Conservation (phyloP, 2,888 invertebrate genomes). For the Dioctria linearis region DNA sequence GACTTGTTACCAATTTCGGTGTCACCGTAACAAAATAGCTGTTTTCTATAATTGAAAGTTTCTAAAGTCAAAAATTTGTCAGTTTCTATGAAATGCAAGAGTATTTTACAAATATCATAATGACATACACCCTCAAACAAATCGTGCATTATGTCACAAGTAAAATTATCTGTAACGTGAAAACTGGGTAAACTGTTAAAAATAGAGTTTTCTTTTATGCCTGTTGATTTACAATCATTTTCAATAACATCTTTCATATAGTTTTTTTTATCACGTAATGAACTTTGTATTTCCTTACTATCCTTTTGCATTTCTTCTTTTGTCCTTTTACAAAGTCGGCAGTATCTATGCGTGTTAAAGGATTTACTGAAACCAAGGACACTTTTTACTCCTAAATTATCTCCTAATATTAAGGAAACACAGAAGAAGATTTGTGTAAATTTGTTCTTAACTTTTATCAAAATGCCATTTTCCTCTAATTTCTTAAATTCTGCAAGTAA, state of each 20-base stretch:
- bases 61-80: slow-evolving; percentile 38
- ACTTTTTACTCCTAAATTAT: slow-evolving; percentile 46
- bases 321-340: slow-evolving; percentile 37
- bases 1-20: slow-evolving; percentile 18
- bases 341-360: slow-evolving; percentile 11
- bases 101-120: slow-evolving; percentile 60
- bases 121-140: slow-evolving; percentile 60
- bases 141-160: slow-evolving; percentile 62
- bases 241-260: neutral
- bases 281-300: slow-evolving; percentile 18
- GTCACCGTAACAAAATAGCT: slow-evolving; percentile 38
- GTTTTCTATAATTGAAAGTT: slow-evolving; percentile 35
- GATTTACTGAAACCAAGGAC: slow-evolving; percentile 37
- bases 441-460: too few species aligned
- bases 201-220: slow-evolving; percentile 38
- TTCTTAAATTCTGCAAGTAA: too few species aligned
- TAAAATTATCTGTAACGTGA: slow-evolving; percentile 58
- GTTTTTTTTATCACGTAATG: slow-evolving; percentile 30
- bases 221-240: slow-evolving; percentile 13
- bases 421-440: too few species aligned
- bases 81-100: slow-evolving; percentile 25
- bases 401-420: neutral
- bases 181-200: slow-evolving; percentile 55
- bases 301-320: slow-evolving; percentile 34
- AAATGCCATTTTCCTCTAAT: too few species aligned